A percentile compares a stretch with the other conserved stretches of the same genome.
These are phyloP conservation scores for Acanthosoma haemorrhoidale DNA, from an alignment of 2,888 invertebrate species.

Conservation along the genomic window DNA sequence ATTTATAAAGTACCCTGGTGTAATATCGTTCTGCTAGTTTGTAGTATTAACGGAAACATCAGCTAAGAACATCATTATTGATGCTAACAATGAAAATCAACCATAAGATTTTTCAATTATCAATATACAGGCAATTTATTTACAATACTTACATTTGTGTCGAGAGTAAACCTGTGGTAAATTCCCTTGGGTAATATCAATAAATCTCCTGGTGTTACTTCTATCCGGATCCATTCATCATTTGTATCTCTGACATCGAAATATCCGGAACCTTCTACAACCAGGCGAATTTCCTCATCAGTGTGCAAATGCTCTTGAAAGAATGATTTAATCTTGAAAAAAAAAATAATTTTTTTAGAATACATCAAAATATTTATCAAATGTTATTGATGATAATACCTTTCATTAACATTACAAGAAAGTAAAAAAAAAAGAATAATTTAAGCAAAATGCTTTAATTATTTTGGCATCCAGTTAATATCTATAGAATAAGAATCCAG, in stretches of 20 bases:
- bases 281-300: slow-evolving; percentile 92
- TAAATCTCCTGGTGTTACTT: slow-evolving; percentile 78
- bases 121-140: no score
- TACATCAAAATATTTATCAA: not conserved
- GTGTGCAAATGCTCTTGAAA: slow-evolving; percentile 90
- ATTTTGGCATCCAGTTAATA: no score
- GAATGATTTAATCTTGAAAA: slow-evolving; percentile 66
- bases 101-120: no score
- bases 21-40: no score
- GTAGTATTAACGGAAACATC: no score
- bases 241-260: slow-evolving; percentile 84
- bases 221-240: slow-evolving; percentile 90
- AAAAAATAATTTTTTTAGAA: slow-evolving; percentile 23
- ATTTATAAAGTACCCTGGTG: no score
- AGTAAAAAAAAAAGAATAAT: no score
- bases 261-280: slow-evolving; percentile 86
- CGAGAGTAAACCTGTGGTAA: slow-evolving; percentile 92
- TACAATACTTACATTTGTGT: slow-evolving; percentile 62
- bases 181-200: slow-evolving; percentile 91
- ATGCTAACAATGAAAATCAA: no score
- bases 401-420: no score
- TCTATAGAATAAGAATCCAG: not conserved
- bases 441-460: no score
- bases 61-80: no score
- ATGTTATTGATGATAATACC: not conserved